Conservation (phyloP, 2,888 invertebrate species). For the Ennomos fuscantarius region DNA sequence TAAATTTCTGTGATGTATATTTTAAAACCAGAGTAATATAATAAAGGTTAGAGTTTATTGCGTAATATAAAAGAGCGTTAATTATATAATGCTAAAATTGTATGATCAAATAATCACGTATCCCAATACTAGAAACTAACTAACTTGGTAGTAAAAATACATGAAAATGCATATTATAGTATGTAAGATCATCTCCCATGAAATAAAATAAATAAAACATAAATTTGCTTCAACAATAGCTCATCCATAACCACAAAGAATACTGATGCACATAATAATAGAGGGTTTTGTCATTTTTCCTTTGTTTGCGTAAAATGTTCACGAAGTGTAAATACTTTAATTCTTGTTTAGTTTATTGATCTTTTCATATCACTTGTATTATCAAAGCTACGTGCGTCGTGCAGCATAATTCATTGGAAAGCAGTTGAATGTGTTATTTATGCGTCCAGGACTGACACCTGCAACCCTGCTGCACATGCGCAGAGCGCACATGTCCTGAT, state of each 20-base stretch:
- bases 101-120: not conserved
- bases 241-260: constrained; percentile 20
- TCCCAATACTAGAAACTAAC: not conserved
- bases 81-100: no score
- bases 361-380: not conserved
- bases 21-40: no score
- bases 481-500: constrained; percentile 37
- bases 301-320: constrained; percentile 17
- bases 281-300: constrained; percentile 12
- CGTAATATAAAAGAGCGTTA: no score
- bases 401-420: constrained; percentile 12
- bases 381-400: constrained; percentile 9
- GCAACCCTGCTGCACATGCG: constrained; percentile 47
- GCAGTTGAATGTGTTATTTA: constrained; percentile 20
- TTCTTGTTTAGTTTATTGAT: constrained; percentile 23
- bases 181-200: constrained; percentile 1
- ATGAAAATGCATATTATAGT: not conserved
- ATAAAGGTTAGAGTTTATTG: no score
- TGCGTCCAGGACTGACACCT: constrained; percentile 52
- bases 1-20: no score
- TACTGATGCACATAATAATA: constrained; percentile 12
- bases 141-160: not conserved
- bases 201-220: constrained; percentile 1
- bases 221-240: constrained; percentile 17
- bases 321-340: constrained; percentile 13